Conservation (phyloP, 30 jellyfish, hydroid and myxozoan genomes). For the Aurelia aurita region DNA sequence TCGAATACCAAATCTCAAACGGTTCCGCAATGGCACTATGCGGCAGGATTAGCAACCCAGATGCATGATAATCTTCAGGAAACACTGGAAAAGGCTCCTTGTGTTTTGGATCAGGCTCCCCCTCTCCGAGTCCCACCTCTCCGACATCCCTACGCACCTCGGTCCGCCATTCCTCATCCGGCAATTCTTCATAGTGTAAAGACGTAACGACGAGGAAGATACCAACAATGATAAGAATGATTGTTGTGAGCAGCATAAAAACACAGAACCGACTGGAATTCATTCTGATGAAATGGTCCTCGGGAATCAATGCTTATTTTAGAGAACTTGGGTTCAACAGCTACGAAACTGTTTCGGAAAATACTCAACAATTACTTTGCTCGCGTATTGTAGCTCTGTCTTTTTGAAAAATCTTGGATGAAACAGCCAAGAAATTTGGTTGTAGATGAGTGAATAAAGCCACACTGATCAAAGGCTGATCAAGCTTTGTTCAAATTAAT, state of each 20-base stretch:
- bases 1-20: conserved; percentile 96
- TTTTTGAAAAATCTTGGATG: too few species aligned
- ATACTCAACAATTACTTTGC: too few species aligned
- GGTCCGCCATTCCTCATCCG: conserved; percentile 7
- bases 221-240: conserved; percentile 43
- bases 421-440: too few species aligned
- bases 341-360: too few species aligned
- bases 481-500: too few species aligned
- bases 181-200: conserved; percentile 14
- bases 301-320: too few species aligned
- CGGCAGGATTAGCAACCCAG: conserved; percentile 93
- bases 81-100: conserved; percentile 75
- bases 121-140: not conserved
- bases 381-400: too few species aligned
- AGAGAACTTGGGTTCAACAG: too few species aligned
- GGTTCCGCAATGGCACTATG: conserved; percentile 98
- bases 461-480: too few species aligned
- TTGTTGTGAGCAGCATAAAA: conserved; percentile 22
- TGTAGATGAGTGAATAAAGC: too few species aligned
- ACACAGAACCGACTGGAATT: conserved; percentile 52
- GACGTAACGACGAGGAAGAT: conserved; percentile 52
- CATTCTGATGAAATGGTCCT: not conserved
- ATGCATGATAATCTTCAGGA: conserved; percentile 89
- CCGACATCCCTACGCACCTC: conserved; percentile 16
- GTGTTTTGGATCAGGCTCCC: not conserved